Base-by-base conservation (phyloP, 2,888 invertebrate species). In the Kryphioiulus occultus region DNA sequence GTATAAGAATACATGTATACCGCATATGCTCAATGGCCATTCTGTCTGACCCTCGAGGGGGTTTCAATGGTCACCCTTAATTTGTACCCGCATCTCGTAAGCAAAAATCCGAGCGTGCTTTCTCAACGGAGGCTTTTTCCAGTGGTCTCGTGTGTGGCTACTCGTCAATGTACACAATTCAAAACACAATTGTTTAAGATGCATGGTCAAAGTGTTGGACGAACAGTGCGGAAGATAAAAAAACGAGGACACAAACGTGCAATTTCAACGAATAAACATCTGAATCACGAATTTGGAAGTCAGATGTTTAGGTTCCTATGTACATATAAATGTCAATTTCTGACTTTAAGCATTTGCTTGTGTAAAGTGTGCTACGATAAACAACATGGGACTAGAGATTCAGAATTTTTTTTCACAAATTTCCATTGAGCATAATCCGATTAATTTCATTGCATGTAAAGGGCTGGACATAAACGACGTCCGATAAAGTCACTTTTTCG, bases 31-130 rank as follows among this genome's bases (percentile, higher is more conserved):
- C 26, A 68, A 68, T 68, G 68, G 68, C 68, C 26, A 26, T 68
- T 68, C n/a, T 68, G 68, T 68, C 68, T 68, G 68, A 68, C 68
- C 68, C 68, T 68, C 26, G 68, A 68, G 68, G 68, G 68, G 68
- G 68, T 68, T 68, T 68, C n/a, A 12, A 68, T 68, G 68, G 68
- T 68, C 68, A 68, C 68, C 68, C 68, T 68, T 68, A 68, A 68
- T 68, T 68, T 68, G 68, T 68, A 68, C 68, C 68, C 68, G 68
- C 68, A 68, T 68, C 68, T 68, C 68, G 68, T 68, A 68, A 68
- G 68, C 68, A 26, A 68, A 68, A 68, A 68, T 68, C 68, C 68
- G n/a, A 59, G 59, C 59, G 59, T 59, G 59, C 59, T 59, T 59
- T 59, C 59, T 59, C 59, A 22, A 59, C 59, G 17, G 59, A 22